These are phyloP conservation scores for Microcebus murinus DNA, from an alignment of 2,113 vertebrate genomes.

Conservation along the genomic window DNA sequence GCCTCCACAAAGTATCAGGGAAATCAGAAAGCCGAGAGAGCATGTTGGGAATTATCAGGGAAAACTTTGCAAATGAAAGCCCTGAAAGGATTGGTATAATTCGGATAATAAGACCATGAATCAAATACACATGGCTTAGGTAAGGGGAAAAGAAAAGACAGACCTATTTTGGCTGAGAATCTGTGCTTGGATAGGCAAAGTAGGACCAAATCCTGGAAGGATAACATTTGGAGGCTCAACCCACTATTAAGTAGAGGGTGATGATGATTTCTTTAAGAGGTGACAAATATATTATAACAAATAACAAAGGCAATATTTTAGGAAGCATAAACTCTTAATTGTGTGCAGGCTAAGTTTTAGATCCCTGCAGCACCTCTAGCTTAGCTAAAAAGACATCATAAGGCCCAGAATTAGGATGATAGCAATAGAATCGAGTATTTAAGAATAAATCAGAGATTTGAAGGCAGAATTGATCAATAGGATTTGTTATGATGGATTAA, in stretches of 20 bases:
- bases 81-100: background rate
- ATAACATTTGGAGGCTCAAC: background rate
- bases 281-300: background rate
- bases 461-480: constrained; percentile 23
- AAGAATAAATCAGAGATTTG: constrained; percentile 40
- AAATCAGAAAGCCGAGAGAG: background rate
- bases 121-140: background rate
- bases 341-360: background rate
- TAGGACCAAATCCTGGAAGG: background rate
- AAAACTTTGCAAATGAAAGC: background rate
- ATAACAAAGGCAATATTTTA: constrained; percentile 33
- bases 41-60: background rate
- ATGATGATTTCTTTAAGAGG: constrained; percentile 1
- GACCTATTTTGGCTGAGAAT: background rate
- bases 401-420: background rate
- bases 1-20: background rate
- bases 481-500: constrained; percentile 25
- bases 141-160: background rate
- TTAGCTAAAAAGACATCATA: constrained; percentile 10
- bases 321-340: constrained; percentile 10
- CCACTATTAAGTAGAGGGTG: background rate
- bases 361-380: background rate
- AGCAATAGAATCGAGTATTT: background rate
- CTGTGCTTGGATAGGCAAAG: background rate
- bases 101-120: background rate